phyloP scores from a whole-genome alignment of 2,888 invertebrate genomes.

The Hypolimnas misippus region DNA sequence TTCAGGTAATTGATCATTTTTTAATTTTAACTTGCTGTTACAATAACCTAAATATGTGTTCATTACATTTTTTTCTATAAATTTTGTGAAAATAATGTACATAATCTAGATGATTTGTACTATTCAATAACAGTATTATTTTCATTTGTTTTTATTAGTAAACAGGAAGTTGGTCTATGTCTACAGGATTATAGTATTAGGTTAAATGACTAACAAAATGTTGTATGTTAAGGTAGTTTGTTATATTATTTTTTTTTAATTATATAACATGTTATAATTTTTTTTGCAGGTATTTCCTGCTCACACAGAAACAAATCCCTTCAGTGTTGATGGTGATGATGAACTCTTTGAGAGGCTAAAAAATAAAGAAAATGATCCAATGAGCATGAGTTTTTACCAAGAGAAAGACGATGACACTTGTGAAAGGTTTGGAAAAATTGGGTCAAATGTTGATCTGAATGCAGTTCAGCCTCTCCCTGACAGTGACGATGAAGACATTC shows the following conservation, averaged over 20 bases:
- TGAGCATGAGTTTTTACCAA: slow-evolving; percentile 87
- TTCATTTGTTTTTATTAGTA: no score
- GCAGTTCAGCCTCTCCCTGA: slow-evolving; percentile 84
- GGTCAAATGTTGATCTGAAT: slow-evolving; percentile 82
- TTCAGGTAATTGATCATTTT: slow-evolving; percentile 62
- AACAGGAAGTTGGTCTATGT: no score
- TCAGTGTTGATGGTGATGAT: slow-evolving; percentile 72
- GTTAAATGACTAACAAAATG: no score
- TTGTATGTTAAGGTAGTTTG: no score
- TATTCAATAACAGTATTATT: no score
- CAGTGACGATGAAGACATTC: slow-evolving; percentile 76
- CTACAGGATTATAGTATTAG: no score
- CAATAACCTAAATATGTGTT: no score
- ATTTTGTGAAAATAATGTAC: no score
- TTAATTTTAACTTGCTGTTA: background rate
- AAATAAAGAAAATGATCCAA: slow-evolving; percentile 85
- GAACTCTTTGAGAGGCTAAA: slow-evolving; percentile 79
- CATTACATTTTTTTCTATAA: no score
- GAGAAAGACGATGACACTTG: slow-evolving; percentile 84
- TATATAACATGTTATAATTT: background rate
- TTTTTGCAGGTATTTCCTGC: slow-evolving; percentile 73
- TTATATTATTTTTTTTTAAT: background rate
- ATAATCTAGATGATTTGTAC: no score
- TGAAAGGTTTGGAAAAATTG: slow-evolving; percentile 65
- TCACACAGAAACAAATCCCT: slow-evolving; percentile 76